phyloP scores from a whole-genome alignment of 2,888 invertebrate genomes.

The Silvanus unidentatus region DNA sequence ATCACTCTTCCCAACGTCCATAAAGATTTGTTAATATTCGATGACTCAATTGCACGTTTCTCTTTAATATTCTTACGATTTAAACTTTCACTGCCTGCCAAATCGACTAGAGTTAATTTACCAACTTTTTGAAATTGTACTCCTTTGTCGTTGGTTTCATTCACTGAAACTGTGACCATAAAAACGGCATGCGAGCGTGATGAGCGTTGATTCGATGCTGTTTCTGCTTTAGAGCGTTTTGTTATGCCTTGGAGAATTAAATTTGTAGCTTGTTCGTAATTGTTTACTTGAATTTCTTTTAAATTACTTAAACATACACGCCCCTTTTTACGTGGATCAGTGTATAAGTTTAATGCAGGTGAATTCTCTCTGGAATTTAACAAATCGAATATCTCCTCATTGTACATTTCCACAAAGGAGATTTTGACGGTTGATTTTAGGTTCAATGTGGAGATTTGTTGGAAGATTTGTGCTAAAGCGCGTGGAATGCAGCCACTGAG shows the following conservation, averaged over 20 bases:
- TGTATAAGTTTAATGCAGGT: too few species aligned
- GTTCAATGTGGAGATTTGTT: conserved; percentile 66
- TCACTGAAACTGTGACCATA: conserved; percentile 87
- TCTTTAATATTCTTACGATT: conserved; percentile 63
- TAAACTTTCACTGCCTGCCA: conserved; percentile 86
- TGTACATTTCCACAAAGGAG: conserved; percentile 92
- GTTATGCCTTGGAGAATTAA: too few species aligned
- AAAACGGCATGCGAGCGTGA: conserved; percentile 88
- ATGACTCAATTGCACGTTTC: conserved; percentile 84
- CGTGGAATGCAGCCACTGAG: conserved; percentile 88
- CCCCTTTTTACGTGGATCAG: too few species aligned
- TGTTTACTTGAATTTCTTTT: too few species aligned
- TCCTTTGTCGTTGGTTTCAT: conserved; percentile 79
- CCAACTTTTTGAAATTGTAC: conserved; percentile 91
- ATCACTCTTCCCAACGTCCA: conserved; percentile 85
- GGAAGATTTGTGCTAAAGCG: conserved; percentile 84
- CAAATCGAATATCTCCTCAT: conserved; percentile 93
- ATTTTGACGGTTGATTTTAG: conserved; percentile 83
- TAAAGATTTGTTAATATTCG: conserved; percentile 92
- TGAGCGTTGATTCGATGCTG: too few species aligned
- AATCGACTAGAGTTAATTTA: conserved; percentile 94
- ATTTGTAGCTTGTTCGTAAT: too few species aligned
- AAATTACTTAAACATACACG: too few species aligned
- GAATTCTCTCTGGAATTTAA: conserved; percentile 52
- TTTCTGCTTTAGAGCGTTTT: too few species aligned